Percentiles rank a stretch among this genome's conserved stretches.
phyloP scores from a whole-genome alignment of 2,113 vertebrate species.

The Prionailurus viverrinus region DNA sequence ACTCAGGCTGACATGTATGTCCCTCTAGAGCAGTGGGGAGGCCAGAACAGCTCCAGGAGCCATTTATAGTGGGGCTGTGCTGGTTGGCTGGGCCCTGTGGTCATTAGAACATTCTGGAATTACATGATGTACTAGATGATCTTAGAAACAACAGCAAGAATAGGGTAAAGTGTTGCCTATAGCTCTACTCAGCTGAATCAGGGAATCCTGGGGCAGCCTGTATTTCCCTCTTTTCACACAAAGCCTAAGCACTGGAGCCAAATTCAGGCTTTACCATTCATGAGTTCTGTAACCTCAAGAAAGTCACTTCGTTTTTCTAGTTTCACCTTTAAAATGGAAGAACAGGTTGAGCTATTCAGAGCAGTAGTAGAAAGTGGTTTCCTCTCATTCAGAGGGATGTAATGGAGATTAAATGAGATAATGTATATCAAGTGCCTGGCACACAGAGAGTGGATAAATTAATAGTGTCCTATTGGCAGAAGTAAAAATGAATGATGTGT shows the following conservation, averaged over 20 bases:
- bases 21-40: background rate
- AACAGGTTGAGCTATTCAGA: background rate
- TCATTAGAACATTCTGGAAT: background rate
- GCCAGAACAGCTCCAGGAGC: background rate
- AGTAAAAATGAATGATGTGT: background rate
- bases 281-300: background rate
- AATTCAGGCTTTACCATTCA: background rate
- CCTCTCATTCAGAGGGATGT: background rate
- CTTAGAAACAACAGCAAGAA: background rate
- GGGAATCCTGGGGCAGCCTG: background rate
- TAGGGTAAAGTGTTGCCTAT: background rate
- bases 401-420: background rate
- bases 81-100: background rate
- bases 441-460: background rate
- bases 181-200: no score
- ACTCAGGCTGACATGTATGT: background rate
- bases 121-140: background rate
- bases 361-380: background rate
- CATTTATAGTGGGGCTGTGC: background rate
- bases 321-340: slow-evolving; percentile 50
- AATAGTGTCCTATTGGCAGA: background rate
- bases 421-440: background rate
- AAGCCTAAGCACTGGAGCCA: background rate
- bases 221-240: background rate
- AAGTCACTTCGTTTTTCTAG: background rate